Evolutionary conservation across 1,140 invertebrate species (phyloP), one percentile per base, ranked within the genome.

Genomic region (Polypedilum pembai): DNA sequence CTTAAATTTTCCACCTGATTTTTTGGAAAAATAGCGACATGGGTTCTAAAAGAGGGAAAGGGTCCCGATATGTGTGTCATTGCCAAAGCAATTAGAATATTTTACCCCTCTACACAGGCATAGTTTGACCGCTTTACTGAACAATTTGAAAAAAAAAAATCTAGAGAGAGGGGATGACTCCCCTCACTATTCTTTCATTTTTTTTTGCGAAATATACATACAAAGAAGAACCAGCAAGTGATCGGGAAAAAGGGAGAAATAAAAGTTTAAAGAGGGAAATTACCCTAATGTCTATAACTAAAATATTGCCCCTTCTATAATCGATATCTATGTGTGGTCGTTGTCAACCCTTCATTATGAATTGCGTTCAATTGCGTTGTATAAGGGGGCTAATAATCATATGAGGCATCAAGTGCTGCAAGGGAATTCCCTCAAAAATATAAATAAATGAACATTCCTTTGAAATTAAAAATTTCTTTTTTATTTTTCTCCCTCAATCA

Each of bases 81-180:
- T 56, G 45, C n/a, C 45, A 56, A 12, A 56, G 45, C 45, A 56
- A 56, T 56, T 56, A 56, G 45, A 56, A 56, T 56, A 56, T n/a
- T 56, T 3, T 56, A 56, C 12, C 45, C 45, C 45, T 56, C 45
- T 56, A 12, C 1, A 56, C 15, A 3, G 3, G n/a, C 45, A n/a
- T 56, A 56, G 45, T 56, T 56, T 56, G 45, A 56, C 45, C 45
- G 45, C 10, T 56, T 56, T 56, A 56, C 45, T 12, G 45, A 2
- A 45, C 45, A n/a, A 15, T 56, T n/a, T 8, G 15, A 15, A 15
- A 56, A 15, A 56, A 0, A 7, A 10, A 15, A 45, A 45, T 45
- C 8, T 3, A 1, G 4, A 56, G 45, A 4, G n/a, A 56, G 45
- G 45, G 45, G 45, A 56, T 56, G 12, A n/a, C 45, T 56, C 45